Conservation (phyloP, 2,113 vertebrate genomes). For the Gymnobelideus leadbeateri region DNA sequence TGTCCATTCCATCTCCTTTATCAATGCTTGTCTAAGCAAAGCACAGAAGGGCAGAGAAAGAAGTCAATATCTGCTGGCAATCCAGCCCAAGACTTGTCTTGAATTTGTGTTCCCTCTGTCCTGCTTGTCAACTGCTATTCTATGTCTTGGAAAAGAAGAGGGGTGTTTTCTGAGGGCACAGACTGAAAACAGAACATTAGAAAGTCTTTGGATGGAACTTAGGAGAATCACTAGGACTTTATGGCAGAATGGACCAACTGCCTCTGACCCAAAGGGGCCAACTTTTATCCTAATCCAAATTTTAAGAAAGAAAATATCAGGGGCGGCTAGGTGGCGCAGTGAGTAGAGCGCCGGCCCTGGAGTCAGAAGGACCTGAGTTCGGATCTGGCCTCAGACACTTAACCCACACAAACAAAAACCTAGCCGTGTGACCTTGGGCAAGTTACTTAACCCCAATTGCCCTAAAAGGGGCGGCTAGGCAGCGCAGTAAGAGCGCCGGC, state of each 20-base stretch:
- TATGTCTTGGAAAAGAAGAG: background rate
- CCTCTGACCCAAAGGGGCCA: background rate
- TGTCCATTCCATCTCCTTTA: background rate
- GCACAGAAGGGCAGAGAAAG: background rate
- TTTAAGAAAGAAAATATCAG: background rate
- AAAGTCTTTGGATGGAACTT: background rate
- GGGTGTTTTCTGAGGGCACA: background rate
- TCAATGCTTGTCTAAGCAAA: background rate
- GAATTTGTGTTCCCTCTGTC: background rate
- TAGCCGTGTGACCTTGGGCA: too few relatives aligned
- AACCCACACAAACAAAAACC: too few relatives aligned
- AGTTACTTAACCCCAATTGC: too few relatives aligned
- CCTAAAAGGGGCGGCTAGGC: too few relatives aligned
- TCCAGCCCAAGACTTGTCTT: background rate
- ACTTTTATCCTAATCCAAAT: background rate
- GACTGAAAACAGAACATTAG: background rate
- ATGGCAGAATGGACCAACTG: background rate
- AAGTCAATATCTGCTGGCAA: background rate
- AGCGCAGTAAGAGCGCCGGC: too few relatives aligned
- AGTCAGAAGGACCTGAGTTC: too few relatives aligned
- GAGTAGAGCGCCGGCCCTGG: too few relatives aligned
- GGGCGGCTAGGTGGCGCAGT: too few relatives aligned
- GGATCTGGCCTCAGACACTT: too few relatives aligned
- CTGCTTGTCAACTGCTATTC: background rate
- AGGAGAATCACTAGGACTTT: background rate